Conservation (phyloP, 2,888 invertebrate species). For the Diarsia rubi region DNA sequence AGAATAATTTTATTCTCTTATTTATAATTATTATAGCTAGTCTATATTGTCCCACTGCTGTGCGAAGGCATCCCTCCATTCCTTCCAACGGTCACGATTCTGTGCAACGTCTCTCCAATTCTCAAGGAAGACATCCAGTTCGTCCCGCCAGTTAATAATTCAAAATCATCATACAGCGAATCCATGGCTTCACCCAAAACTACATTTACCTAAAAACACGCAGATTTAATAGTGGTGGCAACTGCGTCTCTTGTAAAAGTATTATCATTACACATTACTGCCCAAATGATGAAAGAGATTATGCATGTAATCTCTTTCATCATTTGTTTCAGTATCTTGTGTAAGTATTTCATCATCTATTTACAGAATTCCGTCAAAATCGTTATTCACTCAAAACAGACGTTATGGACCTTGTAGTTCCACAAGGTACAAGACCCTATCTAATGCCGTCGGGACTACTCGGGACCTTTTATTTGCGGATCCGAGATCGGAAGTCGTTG, state of each 20-base stretch:
- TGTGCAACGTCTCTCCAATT: no score
- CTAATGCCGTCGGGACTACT: slow-evolving; percentile 41
- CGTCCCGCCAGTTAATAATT: neutral
- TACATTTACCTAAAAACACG: neutral
- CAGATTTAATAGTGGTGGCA: no score
- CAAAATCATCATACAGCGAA: neutral
- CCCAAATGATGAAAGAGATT: no score
- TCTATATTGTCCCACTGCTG: no score
- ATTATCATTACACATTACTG: neutral
- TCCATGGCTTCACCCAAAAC: neutral
- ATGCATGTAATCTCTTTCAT: neutral
- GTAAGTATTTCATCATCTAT: neutral
- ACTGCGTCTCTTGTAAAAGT: neutral
- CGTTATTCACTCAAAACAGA: slow-evolving; percentile 8
- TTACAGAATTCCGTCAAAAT: neutral
- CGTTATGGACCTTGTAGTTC: slow-evolving; percentile 7
- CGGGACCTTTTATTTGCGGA: slow-evolving; percentile 36
- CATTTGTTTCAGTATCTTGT: neutral
- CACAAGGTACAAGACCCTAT: slow-evolving; percentile 28
- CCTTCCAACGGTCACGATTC: no score
- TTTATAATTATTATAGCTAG: no score
- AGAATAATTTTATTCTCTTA: neutral
- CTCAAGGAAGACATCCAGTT: no score
- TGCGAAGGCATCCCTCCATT: no score
- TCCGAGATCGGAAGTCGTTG: slow-evolving; percentile 70